Evolutionary conservation across 2,888 invertebrate genomes (phyloP), one percentile per base, ranked within the genome.

Genomic region (Mycalesis mineus): DNA sequence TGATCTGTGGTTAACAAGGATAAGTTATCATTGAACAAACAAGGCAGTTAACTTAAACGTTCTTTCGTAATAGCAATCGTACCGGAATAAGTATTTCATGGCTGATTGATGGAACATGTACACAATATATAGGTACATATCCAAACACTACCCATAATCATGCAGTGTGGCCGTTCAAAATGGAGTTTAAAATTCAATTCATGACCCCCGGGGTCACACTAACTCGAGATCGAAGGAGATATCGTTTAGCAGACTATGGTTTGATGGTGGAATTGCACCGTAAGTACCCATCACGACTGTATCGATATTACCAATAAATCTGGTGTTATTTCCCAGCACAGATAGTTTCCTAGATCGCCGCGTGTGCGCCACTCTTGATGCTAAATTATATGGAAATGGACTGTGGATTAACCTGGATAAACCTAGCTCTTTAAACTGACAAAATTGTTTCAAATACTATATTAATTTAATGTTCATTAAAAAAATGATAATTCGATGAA

Each of bases 301-400:
- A 78, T 77, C 81, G 78, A 80, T 82, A 77, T 84, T 81, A 80
- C 84, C 84, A 83, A 87, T 88, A 88, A 86, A 87, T 87, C 78
- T 76, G 78, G 73, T 76, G 74, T 78, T 22, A 74, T 78, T 81
- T 78, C 77, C 75, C 77, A 75, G 78, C 78, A 76, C 77, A 78
- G 85, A 86, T 86, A 82, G 78, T 77, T 74, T 74, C 70, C 79
- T 78, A 75, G 70, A 71, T 71, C 68, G 69, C 65, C 70, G 71
- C 70, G 71, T 69, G 66, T 70, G 69, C 73, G 72, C 77, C 73
- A 77, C 78, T 74, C 73, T 75, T 15, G 44, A 57, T 62, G 80
- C 65, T 75, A 58, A 52, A 9, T 41, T 65, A 49, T 63, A 58
- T 73, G 67, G 75, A 80, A 57, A 62, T 14, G 65, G 70, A 71